phyloP scores from a whole-genome alignment of 2,888 invertebrate species.

The Protonemura montana region DNA sequence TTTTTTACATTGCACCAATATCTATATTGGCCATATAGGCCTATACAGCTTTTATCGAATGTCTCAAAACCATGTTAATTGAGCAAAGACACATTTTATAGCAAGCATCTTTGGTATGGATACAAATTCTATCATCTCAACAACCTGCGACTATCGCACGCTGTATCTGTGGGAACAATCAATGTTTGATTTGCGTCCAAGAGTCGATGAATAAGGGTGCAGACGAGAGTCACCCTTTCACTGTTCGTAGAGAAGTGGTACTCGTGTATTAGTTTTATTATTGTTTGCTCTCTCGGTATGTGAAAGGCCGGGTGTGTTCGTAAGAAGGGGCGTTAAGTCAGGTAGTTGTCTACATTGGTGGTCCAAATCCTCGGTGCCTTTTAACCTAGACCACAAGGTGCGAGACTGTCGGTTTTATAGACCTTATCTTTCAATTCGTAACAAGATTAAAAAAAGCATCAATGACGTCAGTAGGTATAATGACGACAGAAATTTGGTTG shows the following conservation, averaged over 20 bases:
- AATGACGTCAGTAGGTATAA: too few species aligned
- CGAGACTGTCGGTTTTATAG: too few species aligned
- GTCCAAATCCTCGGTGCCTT: constrained; percentile 18
- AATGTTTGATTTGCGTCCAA: constrained; percentile 29
- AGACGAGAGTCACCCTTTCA: background rate
- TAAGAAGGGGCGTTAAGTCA: constrained; percentile 5
- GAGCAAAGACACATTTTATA: background rate
- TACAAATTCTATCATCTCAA: background rate
- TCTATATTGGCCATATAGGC: too few species aligned
- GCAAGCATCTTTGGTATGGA: too few species aligned
- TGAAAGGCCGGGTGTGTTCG: constrained; percentile 24
- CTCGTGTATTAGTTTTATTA: constrained; percentile 31
- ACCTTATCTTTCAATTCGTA: too few species aligned
- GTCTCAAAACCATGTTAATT: background rate
- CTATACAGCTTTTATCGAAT: too few species aligned
- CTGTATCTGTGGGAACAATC: background rate
- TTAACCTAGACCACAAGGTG: background rate
- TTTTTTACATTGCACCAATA: too few species aligned
- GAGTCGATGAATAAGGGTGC: constrained; percentile 26
- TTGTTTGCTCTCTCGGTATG: constrained; percentile 26
- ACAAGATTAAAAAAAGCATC: too few species aligned
- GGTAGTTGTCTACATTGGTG: constrained; percentile 26
- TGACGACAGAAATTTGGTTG: too few species aligned
- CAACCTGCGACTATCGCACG: background rate
- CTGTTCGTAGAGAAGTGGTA: background rate